Base-by-base conservation (phyloP, 2,113 vertebrate genomes). In the Lagopus leucura region DNA sequence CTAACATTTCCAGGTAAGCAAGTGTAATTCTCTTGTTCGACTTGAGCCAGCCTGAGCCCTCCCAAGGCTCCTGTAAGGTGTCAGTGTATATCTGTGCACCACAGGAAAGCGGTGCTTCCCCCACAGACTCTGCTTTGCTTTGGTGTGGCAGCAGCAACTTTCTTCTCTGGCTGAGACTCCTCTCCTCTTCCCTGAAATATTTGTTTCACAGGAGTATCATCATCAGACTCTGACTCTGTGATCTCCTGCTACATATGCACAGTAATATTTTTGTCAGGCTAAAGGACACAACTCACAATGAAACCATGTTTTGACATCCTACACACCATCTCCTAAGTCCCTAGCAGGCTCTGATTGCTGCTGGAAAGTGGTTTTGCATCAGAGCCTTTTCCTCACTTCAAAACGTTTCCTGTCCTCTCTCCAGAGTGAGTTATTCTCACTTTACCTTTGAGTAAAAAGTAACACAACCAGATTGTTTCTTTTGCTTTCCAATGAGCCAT, bases 291-390 rank as follows among this genome's bases (percentile, higher is more conserved):
- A 70, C 94, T 95, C n/a, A n/a, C 57, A 96, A 95, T 76, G 89
- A 89, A 94, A 54, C 89, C 97, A 96, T 96, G 96, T 97, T 90
- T 95, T 94, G 87, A 84, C 86, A 90, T 65, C 84, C 63, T 82
- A 78, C 77, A 96, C 76, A 95, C 72, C 58, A 55, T 80, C 76
- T 92, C 85, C 82, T 70, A 90, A 86, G 88, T 88, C 93, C 80
- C 93, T 79, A 60, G 42, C 75, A 82, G 92, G 72, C 85, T 92
- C 89, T 85, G 74, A 88, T 64, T 83, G 69, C 82, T 97, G 86
- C 57, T 95, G 71, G 86, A 88, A 95, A 94, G 92, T 89, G 36
- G 17, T 96, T 96, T 77, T 83, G 86, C 72, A 79, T 84, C 75
- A 92, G 81, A 97, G 47, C 50, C 30, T 82, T 88, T 18, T 85